phyloP scores from a whole-genome alignment of 2,888 invertebrate species.

The Oligia strigilis region DNA sequence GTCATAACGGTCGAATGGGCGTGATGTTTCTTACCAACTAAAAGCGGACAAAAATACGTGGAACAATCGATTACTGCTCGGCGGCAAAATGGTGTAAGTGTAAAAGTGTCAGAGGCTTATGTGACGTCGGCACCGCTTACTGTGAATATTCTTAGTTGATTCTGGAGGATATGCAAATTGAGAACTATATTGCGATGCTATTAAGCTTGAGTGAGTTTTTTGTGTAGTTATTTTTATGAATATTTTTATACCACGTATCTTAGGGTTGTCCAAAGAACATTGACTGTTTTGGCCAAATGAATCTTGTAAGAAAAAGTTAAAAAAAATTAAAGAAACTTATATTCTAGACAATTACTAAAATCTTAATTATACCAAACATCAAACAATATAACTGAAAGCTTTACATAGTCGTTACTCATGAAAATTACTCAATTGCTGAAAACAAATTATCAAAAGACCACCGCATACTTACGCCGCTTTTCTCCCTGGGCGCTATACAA shows the following conservation, averaged over 20 bases:
- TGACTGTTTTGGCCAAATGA: background rate
- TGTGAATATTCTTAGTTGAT: constrained; percentile 48
- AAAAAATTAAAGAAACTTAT: background rate
- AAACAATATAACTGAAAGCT: constrained; percentile 14
- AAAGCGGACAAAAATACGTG: constrained; percentile 90
- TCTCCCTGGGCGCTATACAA: constrained; percentile 75
- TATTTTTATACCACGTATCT: background rate
- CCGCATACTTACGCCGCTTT: constrained; percentile 79
- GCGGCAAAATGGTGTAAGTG: constrained; percentile 82
- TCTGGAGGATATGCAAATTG: constrained; percentile 59
- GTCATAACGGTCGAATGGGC: constrained; percentile 91
- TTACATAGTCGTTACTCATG: background rate
- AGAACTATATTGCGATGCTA: constrained; percentile 18
- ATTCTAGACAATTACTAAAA: background rate
- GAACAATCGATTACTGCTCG: constrained; percentile 87
- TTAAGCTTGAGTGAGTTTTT: background rate
- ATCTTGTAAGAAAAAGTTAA: background rate
- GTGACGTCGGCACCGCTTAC: constrained; percentile 50
- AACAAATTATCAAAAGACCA: constrained; percentile 49
- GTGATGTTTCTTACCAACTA: constrained; percentile 90
- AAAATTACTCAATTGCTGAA: constrained; percentile 12
- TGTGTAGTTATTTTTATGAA: background rate
- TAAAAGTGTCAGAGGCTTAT: constrained; percentile 58
- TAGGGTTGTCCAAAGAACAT: background rate
- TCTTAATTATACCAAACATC: background rate